Evolutionary conservation across 1,140 invertebrate genomes (phyloP).

Genomic region (Drosophila pandora): DNA sequence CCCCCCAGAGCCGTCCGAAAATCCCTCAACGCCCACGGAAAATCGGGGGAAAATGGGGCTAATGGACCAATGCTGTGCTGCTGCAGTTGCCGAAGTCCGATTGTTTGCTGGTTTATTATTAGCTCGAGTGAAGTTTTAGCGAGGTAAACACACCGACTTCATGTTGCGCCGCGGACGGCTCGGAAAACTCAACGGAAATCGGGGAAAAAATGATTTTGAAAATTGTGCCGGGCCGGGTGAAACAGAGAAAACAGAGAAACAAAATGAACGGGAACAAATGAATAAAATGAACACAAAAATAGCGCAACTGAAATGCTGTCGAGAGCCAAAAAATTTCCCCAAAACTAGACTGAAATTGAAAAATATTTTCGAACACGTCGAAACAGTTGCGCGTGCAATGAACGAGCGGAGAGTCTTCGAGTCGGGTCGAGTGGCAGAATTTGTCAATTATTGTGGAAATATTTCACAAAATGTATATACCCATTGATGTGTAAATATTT

Average conservation of each 20-base stretch:
- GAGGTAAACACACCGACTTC: slow-evolving; percentile 70
- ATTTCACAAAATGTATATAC: slow-evolving; percentile 23
- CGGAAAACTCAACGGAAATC: slow-evolving; percentile 22
- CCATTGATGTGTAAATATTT: slow-evolving; percentile 61
- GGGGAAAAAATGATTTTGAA: slow-evolving; percentile 62
- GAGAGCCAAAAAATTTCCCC: slow-evolving; percentile 33
- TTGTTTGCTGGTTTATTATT: slow-evolving; percentile 68
- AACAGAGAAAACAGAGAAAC: background rate
- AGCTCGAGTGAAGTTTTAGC: slow-evolving; percentile 73
- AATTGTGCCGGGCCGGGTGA: slow-evolving; percentile 42
- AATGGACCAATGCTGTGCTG: slow-evolving; percentile 72
- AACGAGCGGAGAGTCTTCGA: slow-evolving; percentile 30
- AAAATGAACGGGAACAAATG: slow-evolving; percentile 20
- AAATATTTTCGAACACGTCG: slow-evolving; percentile 50
- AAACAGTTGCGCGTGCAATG: slow-evolving; percentile 71
- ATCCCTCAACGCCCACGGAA: slow-evolving; percentile 27
- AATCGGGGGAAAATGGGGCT: slow-evolving; percentile 59
- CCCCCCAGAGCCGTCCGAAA: background rate
- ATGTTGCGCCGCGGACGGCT: slow-evolving; percentile 48
- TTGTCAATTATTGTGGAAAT: slow-evolving; percentile 53
- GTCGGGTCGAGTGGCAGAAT: slow-evolving; percentile 33
- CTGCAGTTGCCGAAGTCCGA: slow-evolving; percentile 44
- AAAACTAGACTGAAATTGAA: slow-evolving; percentile 71
- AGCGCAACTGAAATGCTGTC: slow-evolving; percentile 36
- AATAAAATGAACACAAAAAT: slow-evolving; percentile 56